Conservation (phyloP, 2,113 vertebrate species). For the western clawed frog (Xenopus tropicalis) region UCB_Xtro_10.0 CM004450.2:100847001-100847500, state of each 20-base stretch:
- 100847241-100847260: not conserved
- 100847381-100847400: no score
- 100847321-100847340: no score
- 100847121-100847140: constrained; percentile 15
- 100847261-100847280: no score
- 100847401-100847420: no score
- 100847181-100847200: not conserved
- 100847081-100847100: constrained; percentile 14
- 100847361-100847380: no score
- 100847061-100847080: not conserved
- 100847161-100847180: constrained; percentile 25
- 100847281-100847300: no score
- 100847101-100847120: constrained; percentile 1
- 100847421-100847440: no score
- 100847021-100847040: not conserved
- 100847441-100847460: no score
- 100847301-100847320: no score
- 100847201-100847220: constrained; percentile 8
- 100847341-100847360: no score
- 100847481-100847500: no score
- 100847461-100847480: no score
- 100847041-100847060: not conserved
- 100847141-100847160: not conserved
- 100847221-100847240: constrained; percentile 7
- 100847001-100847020: not conserved